These are phyloP conservation scores for Sisyra terminalis DNA, from an alignment of 2,888 invertebrate genomes.

Conservation along the genomic window DNA sequence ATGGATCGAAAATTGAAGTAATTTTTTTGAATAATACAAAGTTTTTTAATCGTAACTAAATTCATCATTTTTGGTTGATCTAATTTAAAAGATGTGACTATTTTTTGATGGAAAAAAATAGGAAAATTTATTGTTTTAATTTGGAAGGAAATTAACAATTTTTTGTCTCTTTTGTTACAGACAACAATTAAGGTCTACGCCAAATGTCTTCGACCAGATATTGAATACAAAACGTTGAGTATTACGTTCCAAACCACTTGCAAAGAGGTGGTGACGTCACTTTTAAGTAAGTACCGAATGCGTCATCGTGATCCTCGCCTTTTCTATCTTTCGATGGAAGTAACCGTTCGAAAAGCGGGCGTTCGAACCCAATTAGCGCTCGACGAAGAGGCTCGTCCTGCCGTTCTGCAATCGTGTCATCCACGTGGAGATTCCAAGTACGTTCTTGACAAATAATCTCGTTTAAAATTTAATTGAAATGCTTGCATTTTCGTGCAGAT, in stretches of 20 bases:
- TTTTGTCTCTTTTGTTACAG: constrained; percentile 48
- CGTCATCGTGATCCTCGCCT: constrained; percentile 81
- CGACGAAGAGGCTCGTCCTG: constrained; percentile 79
- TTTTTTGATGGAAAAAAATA: too few species aligned
- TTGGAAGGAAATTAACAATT: neutral
- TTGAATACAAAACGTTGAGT: constrained; percentile 88
- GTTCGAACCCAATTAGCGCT: constrained; percentile 66
- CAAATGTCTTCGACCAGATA: constrained; percentile 75
- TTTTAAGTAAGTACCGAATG: constrained; percentile 75
- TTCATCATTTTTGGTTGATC: too few species aligned
- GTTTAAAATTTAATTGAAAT: constrained; percentile 8
- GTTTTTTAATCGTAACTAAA: too few species aligned
- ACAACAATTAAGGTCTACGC: constrained; percentile 87
- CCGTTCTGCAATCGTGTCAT: constrained; percentile 84
- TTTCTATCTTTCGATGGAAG: constrained; percentile 90
- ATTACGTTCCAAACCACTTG: constrained; percentile 81
- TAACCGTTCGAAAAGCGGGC: constrained; percentile 69
- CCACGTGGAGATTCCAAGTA: constrained; percentile 85
- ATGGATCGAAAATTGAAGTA: neutral
- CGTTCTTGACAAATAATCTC: constrained; percentile 18
- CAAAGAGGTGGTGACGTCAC: constrained; percentile 67
- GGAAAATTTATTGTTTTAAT: too few species aligned
- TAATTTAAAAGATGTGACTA: too few species aligned
- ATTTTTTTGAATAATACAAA: too few species aligned
- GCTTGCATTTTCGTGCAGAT: constrained; percentile 33